These are phyloP conservation scores for Hofmannophila pseudospretella DNA, from an alignment of 2,888 invertebrate genomes.

Conservation along the genomic window DNA sequence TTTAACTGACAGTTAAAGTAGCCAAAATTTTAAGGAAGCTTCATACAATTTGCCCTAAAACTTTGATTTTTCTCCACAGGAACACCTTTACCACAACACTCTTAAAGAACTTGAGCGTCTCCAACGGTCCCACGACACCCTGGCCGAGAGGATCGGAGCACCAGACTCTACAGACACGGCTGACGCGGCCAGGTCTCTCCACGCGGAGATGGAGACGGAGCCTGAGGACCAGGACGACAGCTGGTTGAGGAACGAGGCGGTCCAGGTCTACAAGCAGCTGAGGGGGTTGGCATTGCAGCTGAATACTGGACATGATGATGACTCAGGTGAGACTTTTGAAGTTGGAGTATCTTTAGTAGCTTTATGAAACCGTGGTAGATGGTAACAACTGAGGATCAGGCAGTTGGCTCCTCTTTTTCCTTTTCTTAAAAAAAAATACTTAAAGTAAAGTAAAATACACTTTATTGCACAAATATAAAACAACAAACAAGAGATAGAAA, in stretches of 20 bases:
- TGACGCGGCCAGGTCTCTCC: slow-evolving; percentile 83
- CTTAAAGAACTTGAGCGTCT: slow-evolving; percentile 84
- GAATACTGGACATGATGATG: slow-evolving; percentile 86
- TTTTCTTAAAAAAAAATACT: too few species aligned
- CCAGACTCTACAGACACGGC: slow-evolving; percentile 64
- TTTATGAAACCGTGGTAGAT: too few species aligned
- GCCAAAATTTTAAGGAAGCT: too few species aligned
- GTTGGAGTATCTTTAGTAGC: too few species aligned
- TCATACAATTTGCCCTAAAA: too few species aligned
- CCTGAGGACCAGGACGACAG: slow-evolving; percentile 75
- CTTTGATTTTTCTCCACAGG: slow-evolving; percentile 40
- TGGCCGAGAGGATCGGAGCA: slow-evolving; percentile 77
- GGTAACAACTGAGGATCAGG: too few species aligned
- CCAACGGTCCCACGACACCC: slow-evolving; percentile 83
- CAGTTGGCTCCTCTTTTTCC: too few species aligned
- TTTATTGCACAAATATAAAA: too few species aligned
- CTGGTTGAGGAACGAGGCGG: slow-evolving; percentile 81
- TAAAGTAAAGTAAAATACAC: too few species aligned
- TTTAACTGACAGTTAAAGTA: too few species aligned
- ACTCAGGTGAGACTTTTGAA: slow-evolving; percentile 76
- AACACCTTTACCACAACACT: slow-evolving; percentile 72
- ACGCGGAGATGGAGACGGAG: slow-evolving; percentile 94
- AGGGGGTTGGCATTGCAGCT: slow-evolving; percentile 85
- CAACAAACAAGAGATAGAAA: too few species aligned
- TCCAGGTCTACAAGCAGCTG: slow-evolving; percentile 85